A percentile compares a stretch with the other conserved stretches of the same genome.
These are phyloP conservation scores for Pollimyrus isidori DNA, from an alignment of 2,113 vertebrate genomes.

Conservation along the genomic window DNA sequence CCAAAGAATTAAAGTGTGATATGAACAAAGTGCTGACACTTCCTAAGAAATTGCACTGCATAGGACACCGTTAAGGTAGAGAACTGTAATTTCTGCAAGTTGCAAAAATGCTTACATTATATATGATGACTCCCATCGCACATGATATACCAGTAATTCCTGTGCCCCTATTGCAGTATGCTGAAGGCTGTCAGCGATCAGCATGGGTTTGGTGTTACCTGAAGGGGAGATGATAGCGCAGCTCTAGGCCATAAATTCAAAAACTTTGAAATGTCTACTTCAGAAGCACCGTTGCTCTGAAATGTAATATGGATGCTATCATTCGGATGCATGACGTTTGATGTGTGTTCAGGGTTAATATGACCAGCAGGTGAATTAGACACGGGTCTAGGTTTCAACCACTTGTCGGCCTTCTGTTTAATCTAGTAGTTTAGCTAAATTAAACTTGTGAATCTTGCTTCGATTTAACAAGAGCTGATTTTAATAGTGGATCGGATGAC, in stretches of 20 bases:
- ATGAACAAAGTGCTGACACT: neutral
- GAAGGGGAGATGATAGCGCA: neutral
- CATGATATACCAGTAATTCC: neutral
- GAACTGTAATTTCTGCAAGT: neutral
- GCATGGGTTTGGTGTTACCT: neutral
- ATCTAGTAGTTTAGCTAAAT: neutral
- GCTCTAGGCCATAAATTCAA: neutral
- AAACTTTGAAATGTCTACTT: neutral
- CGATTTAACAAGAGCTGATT: neutral
- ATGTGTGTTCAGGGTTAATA: neutral
- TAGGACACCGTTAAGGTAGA: neutral
- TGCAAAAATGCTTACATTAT: neutral
- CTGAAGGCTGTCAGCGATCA: neutral
- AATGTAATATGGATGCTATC: neutral
- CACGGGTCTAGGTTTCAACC: neutral
- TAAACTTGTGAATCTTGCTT: neutral
- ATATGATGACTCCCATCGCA: neutral
- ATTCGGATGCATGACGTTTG: neutral
- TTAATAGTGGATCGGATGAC: neutral
- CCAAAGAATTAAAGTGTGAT: neutral
- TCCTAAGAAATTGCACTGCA: neutral
- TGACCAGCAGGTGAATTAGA: neutral
- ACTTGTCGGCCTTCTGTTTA: neutral
- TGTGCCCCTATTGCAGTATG: neutral
- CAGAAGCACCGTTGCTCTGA: neutral